These are phyloP conservation scores for Acanthiza pusilla DNA, from an alignment of 2,797 vertebrate species.

Conservation along the genomic window DNA sequence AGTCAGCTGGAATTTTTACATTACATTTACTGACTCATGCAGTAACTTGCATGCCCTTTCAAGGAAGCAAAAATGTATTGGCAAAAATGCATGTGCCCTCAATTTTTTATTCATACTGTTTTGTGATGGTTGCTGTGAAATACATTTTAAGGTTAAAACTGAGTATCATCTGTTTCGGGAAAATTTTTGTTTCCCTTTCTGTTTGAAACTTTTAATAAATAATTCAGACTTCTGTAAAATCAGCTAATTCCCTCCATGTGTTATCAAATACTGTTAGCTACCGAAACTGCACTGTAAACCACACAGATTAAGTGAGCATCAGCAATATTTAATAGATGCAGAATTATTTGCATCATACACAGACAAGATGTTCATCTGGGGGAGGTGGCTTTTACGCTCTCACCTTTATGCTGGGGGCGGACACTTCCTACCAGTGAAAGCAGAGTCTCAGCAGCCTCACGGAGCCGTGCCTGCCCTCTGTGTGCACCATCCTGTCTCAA, in stretches of 20 bases:
- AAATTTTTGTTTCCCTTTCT: not conserved
- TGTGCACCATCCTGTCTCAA: not conserved
- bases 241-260: not conserved
- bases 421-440: accelerated
- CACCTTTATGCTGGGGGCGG: not conserved
- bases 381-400: not conserved
- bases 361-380: not conserved
- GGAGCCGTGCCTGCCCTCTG: not conserved
- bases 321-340: not conserved
- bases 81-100: not conserved
- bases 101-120: not conserved
- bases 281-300: not conserved
- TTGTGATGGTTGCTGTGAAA: not conserved
- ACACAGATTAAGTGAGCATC: not conserved
- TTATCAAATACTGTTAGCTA: not conserved
- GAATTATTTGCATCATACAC: not conserved
- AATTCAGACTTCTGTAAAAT: not conserved
- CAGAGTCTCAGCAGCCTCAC: not conserved
- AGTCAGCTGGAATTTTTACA: conserved; percentile 19
- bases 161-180: not conserved
- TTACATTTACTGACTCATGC: not conserved
- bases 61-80: not conserved
- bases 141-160: not conserved
- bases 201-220: not conserved
- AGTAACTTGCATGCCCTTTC: not conserved